Base-by-base conservation (phyloP, 2,888 invertebrate species). In the Litoditis marina region DNA sequence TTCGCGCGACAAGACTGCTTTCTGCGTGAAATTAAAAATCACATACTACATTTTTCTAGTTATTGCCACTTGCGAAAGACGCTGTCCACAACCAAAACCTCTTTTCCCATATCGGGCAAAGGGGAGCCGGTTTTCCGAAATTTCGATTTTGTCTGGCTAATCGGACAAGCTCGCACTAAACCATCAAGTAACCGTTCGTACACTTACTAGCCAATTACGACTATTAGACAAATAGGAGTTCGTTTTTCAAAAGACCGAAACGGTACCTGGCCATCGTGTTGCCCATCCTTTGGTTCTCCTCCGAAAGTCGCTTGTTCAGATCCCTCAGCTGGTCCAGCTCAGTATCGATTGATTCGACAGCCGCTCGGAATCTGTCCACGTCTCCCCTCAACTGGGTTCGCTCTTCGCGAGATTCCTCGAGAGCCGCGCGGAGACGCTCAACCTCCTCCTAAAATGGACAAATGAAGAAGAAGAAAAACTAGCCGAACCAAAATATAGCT, bases 291-390 rank as follows among this genome's bases (percentile, higher is more conserved):
- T 52, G 31, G 44, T 74, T 77, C 58, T 78, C 80, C 6, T 62
- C 62, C 6, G 66, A 25, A 30, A 79, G 57, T 44, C 49, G 44
- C n/a, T 62, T 63, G 60, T 78, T 80, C 8, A 60, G 36, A 11
- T 66, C 72, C 19, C 75, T 47, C 25, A 80, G 49, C 36, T 65
- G 53, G n/a, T 69, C 66, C 52, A 79, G 51, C 34, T 79, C 77
- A 8, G 52, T 60, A 31, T 74, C 73, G 42, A 80, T 75, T 28
- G 67, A 59, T 8, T 60, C 63, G 13, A 79, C 69, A 1, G 76
- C 66, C 13, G 60, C 68, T 22, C 69, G 66, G 65, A 76, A 80
- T 25, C 55, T 47, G 22, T 67, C 65, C 7, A 78, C 71, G 51
- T 77, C 75, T 0, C 42, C 52, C 27, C 71, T 30, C 13, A 80